These are phyloP conservation scores for Sarcophilus harrisii DNA, from an alignment of 2,797 vertebrate species.

Conservation along the genomic window DNA sequence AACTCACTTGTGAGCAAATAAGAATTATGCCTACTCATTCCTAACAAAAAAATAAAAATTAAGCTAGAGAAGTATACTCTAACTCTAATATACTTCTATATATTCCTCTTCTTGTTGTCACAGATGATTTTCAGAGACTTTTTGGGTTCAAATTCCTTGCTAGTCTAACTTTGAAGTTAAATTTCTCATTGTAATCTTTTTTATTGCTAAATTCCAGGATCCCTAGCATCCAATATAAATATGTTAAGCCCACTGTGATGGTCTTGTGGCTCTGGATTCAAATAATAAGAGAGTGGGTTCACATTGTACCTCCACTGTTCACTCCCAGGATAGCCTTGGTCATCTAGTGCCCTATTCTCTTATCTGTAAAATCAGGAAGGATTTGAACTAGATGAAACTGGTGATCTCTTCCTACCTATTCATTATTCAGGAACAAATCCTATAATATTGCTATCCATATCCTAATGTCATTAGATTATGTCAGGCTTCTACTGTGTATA, in stretches of 20 bases:
- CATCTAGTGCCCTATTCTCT: background rate
- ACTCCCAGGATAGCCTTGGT: background rate
- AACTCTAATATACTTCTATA: background rate
- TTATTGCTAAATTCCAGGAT: background rate
- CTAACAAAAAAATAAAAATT: background rate
- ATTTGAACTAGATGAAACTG: background rate
- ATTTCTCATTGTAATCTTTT: background rate
- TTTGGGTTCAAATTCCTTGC: background rate
- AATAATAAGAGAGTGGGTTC: background rate
- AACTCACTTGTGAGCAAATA: background rate
- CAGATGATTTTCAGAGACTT: background rate
- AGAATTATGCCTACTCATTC: background rate
- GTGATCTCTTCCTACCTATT: background rate
- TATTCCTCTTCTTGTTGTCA: background rate
- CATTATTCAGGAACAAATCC: background rate
- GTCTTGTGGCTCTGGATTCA: background rate
- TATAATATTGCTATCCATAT: background rate
- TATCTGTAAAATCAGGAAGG: background rate
- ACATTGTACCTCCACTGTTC: background rate
- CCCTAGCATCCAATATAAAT: background rate
- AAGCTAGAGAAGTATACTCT: background rate
- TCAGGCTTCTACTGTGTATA: background rate
- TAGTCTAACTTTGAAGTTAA: background rate
- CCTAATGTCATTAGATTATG: background rate
- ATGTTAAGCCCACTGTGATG: background rate